These are phyloP conservation scores for Geodia barretti DNA, from an alignment of 37 sponge, comb jelly and placozoan genomes.

Conservation along the genomic window DNA sequence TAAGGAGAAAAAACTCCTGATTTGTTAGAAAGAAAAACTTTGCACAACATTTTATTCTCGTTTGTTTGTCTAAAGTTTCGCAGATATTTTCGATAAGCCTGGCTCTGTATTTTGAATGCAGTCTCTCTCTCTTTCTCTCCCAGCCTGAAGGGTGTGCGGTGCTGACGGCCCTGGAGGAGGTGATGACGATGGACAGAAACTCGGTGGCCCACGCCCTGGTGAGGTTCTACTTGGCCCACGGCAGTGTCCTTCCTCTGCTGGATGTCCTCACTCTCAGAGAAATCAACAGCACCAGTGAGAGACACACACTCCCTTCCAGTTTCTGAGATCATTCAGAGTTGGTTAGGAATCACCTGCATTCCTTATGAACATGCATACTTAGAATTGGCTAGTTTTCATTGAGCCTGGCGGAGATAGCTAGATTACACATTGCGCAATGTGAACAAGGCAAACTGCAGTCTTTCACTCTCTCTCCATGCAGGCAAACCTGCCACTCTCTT, in stretches of 20 bases:
- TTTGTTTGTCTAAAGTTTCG: too few relatives aligned
- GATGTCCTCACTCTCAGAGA: constrained; percentile 71
- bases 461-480: too few relatives aligned
- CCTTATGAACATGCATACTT: constrained; percentile 1
- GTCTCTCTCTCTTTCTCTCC: not conserved
- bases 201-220: constrained; percentile 73
- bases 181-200: constrained; percentile 80
- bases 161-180: constrained; percentile 69
- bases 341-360: too few relatives aligned
- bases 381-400: not conserved
- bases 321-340: too few relatives aligned
- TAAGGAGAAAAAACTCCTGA: not conserved
- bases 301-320: too few relatives aligned
- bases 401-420: too few relatives aligned
- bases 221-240: constrained; percentile 83
- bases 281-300: constrained; percentile 55
- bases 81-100: not conserved
- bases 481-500: constrained; percentile 70
- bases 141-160: constrained; percentile 70
- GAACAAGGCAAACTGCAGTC: too few relatives aligned
- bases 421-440: too few relatives aligned
- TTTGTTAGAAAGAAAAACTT: too few relatives aligned
- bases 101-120: not conserved
- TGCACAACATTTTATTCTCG: too few relatives aligned
- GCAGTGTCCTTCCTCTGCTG: constrained; percentile 62